phyloP scores from a whole-genome alignment of 1,140 invertebrate species.

The Drosophila nigrodunni region DNA sequence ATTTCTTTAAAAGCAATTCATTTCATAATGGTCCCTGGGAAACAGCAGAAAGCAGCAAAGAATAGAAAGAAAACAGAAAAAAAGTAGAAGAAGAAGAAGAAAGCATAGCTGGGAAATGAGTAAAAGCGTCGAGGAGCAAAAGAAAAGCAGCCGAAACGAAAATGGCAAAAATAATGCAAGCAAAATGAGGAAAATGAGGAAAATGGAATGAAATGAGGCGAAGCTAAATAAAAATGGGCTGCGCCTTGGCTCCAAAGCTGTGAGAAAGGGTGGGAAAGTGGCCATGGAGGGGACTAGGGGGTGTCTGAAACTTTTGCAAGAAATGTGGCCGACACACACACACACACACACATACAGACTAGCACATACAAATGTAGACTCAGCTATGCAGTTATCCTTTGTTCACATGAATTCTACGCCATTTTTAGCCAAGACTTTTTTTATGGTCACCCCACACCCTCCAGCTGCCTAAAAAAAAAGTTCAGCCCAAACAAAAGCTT shows the following conservation, averaged over 20 bases:
- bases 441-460: constrained; percentile 29
- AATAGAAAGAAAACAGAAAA: neutral
- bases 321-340: constrained; percentile 50
- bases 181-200: constrained; percentile 50
- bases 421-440: constrained; percentile 49
- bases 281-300: neutral
- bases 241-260: constrained; percentile 28
- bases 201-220: constrained; percentile 61
- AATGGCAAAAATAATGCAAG: constrained; percentile 75
- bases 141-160: constrained; percentile 57
- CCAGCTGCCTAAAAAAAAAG: neutral
- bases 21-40: constrained; percentile 75
- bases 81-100: constrained; percentile 1
- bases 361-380: constrained; percentile 20
- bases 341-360: constrained; percentile 37
- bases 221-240: constrained; percentile 71
- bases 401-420: constrained; percentile 63
- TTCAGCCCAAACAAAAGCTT: constrained; percentile 67
- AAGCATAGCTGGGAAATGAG: constrained; percentile 13
- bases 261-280: neutral
- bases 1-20: constrained; percentile 84
- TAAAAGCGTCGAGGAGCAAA: neutral
- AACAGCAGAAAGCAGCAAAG: constrained; percentile 28
- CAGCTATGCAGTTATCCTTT: constrained; percentile 72
- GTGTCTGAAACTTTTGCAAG: constrained; percentile 63